Conservation (phyloP, 2,797 vertebrate species). For the Eospalax fontanierii region DNA sequence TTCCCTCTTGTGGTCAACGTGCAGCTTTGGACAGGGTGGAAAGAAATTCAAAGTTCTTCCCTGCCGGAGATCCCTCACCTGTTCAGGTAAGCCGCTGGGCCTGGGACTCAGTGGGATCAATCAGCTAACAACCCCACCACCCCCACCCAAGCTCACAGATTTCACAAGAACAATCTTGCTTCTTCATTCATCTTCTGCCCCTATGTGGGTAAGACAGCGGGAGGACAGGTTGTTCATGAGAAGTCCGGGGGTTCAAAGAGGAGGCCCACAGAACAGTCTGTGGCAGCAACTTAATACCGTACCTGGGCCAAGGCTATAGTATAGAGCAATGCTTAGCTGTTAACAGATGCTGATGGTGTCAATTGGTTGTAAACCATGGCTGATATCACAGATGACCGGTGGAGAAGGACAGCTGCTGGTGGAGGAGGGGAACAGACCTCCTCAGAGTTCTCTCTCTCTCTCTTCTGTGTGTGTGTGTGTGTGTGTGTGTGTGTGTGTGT, state of each 20-base stretch:
- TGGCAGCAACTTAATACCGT: background rate
- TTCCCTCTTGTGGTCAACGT: slow-evolving; percentile 90
- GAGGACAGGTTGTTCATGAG: background rate
- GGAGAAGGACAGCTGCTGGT: background rate
- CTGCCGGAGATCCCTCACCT: background rate
- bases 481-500: background rate
- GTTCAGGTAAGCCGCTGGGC: background rate
- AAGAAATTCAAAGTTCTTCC: background rate
- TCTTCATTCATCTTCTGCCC: background rate
- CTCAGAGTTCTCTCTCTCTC: background rate
- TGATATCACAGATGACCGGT: background rate
- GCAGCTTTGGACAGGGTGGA: background rate
- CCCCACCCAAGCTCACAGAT: background rate
- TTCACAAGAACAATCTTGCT: background rate
- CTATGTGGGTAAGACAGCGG: background rate
- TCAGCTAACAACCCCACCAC: no score
- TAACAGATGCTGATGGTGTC: background rate
- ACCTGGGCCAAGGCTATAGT: background rate
- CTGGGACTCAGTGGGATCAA: background rate
- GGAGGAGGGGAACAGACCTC: no score
- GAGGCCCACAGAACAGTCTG: background rate
- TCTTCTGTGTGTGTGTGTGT: background rate
- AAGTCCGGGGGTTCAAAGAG: background rate
- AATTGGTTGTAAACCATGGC: background rate
- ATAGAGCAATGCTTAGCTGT: background rate